Percentiles rank a stretch among this genome's conserved stretches.
phyloP scores from a whole-genome alignment of 1,140 invertebrate species.

The Scaptodrosophila lebanonensis region DNA sequence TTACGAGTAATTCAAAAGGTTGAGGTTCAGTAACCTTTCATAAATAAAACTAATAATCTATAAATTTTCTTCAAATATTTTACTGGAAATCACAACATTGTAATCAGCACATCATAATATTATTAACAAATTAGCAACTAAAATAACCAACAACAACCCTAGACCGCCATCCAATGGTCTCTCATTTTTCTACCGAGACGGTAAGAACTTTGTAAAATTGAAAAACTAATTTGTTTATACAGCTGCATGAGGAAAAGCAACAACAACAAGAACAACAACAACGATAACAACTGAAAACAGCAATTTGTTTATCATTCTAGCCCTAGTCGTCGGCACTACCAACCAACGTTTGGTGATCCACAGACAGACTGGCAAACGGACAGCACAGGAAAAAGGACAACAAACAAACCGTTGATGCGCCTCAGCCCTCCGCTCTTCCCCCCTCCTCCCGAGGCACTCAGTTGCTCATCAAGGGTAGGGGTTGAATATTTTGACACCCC shows the following conservation, averaged over 20 bases:
- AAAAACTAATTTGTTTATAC: conserved; percentile 76
- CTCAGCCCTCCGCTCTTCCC: too few relatives aligned
- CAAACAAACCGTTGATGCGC: conserved; percentile 59
- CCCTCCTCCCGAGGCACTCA: too few relatives aligned
- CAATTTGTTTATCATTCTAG: conserved; percentile 76
- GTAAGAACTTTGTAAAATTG: conserved; percentile 66
- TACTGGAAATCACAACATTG: too few relatives aligned
- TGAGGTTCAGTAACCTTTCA: too few relatives aligned
- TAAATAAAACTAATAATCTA: too few relatives aligned
- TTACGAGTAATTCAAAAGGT: too few relatives aligned
- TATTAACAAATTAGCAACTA: too few relatives aligned
- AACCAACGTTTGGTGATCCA: not conserved
- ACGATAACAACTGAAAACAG: conserved; percentile 27
- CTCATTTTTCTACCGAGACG: conserved; percentile 37
- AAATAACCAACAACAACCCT: too few relatives aligned
- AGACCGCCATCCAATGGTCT: conserved; percentile 14
- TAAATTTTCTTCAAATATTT: too few relatives aligned
- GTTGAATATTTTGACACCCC: conserved; percentile 67
- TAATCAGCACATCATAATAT: too few relatives aligned
- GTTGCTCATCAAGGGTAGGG: conserved; percentile 12
- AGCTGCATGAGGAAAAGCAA: conserved; percentile 70
- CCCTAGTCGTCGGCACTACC: conserved; percentile 49
- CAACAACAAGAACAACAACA: conserved; percentile 58
- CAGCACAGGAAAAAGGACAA: conserved; percentile 56
- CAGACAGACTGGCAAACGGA: conserved; percentile 11